Base-by-base conservation (phyloP, 2,888 invertebrate genomes). In the Saturnia japonica region DNA sequence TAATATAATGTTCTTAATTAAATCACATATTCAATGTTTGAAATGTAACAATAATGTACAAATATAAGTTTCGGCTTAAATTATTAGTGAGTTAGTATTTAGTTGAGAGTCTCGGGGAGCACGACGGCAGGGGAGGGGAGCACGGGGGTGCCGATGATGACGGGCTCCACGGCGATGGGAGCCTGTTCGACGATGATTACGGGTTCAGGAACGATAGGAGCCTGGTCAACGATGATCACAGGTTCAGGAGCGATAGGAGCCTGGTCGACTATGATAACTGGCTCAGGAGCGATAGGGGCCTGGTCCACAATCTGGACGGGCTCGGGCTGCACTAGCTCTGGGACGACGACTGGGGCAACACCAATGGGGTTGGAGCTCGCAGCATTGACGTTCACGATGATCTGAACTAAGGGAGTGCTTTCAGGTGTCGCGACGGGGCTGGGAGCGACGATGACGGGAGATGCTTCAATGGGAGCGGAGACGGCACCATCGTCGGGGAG, bases 391-490 rank as follows among this genome's bases (percentile, higher is more conserved):
- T 76, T 77, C 72, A 75, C 42, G 72, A 75, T 74, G 71, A 78
- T 75, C 72, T 76, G 75, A n/a, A 73, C 76, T 43, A 75, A 72
- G 68, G 76, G 73, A 68, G 71, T 43, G 72, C 51, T 62, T 12
- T 34, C 69, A 40, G 68, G 57, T 1, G 57, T 42, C 25, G 69
- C 47, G 70, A 69, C 67, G 12, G 70, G 25, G 67, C 47, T 76
- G 73, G 78, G 80, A 42, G 76, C 75, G 51, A 77, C 71, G 62
- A 73, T 45, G 72, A 77, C 75, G 67, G 81, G 80, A 43, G 72
- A 72, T 34, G 42, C 66, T 16, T 71, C 74, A 14, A 74, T 68
- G 51, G 72, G 69, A 16, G 70, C 70, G 25, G 73, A 70, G 14
- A 69, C 75, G 60, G 68, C 74, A 3, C 70, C 73, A 62, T 70